Percentiles rank a stretch among this genome's conserved stretches.
Evolutionary conservation across 2,888 invertebrate genomes (phyloP).

Genomic region (Antitype chi): DNA sequence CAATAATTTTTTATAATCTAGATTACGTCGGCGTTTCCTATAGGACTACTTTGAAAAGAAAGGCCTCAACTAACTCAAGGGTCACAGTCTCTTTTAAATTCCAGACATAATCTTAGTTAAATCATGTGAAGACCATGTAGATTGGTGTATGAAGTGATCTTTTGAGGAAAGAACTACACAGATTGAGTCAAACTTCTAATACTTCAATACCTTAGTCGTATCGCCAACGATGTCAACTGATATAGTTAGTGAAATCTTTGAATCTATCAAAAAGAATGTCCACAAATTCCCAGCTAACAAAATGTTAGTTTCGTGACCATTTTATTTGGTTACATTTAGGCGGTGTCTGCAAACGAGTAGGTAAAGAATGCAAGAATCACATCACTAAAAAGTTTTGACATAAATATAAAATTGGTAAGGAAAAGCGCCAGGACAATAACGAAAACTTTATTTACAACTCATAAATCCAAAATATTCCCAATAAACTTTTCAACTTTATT

Average conservation of each 20-base stretch:
- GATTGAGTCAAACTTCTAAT: too few species aligned
- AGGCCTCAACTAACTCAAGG: too few species aligned
- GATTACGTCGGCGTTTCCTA: too few species aligned
- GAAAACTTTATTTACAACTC: constrained; percentile 46
- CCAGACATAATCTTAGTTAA: too few species aligned
- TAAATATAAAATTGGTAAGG: constrained; percentile 31
- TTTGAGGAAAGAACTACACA: too few species aligned
- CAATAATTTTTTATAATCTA: too few species aligned
- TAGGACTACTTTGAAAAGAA: too few species aligned
- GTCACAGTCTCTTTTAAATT: too few species aligned
- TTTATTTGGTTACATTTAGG: background rate
- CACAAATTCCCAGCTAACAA: background rate
- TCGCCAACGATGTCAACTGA: background rate
- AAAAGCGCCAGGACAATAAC: constrained; percentile 2
- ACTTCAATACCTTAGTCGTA: background rate
- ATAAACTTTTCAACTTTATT: constrained; percentile 53
- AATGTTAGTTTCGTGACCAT: background rate
- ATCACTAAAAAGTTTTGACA: constrained; percentile 15
- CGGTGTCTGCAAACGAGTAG: background rate
- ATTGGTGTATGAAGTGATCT: too few species aligned
- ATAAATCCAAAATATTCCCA: constrained; percentile 51
- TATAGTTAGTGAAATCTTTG: background rate
- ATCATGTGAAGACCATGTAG: too few species aligned
- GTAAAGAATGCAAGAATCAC: constrained; percentile 1
- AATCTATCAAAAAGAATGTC: background rate